These are phyloP conservation scores for Formica selysi DNA, from an alignment of 1,140 invertebrate genomes.

Conservation along the genomic window DNA sequence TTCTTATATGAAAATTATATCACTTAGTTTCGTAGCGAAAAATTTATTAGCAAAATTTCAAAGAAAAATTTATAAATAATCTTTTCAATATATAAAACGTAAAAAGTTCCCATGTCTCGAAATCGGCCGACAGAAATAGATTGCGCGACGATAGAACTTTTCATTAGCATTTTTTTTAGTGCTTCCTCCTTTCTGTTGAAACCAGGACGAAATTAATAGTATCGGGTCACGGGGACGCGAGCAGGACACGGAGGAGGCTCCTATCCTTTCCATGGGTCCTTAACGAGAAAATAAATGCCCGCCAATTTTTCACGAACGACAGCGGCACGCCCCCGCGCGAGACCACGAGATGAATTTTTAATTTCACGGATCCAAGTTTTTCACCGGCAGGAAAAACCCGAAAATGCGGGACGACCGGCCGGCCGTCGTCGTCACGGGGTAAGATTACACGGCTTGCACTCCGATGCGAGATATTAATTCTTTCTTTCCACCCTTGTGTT, in stretches of 20 bases:
- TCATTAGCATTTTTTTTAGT: constrained; percentile 57
- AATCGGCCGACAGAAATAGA: constrained; percentile 5
- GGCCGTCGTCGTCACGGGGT: constrained; percentile 57
- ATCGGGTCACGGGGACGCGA: constrained; percentile 69
- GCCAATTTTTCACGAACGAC: constrained; percentile 72
- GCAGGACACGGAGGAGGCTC: constrained; percentile 42
- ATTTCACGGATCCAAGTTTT: constrained; percentile 68
- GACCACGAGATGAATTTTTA: constrained; percentile 70
- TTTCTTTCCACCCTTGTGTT: constrained; percentile 60
- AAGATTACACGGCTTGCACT: constrained; percentile 62
- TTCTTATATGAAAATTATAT: background rate
- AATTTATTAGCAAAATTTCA: background rate
- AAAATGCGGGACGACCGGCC: constrained; percentile 30
- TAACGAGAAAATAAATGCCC: constrained; percentile 80
- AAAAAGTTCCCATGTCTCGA: background rate
- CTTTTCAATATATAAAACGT: background rate
- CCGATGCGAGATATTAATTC: constrained; percentile 70
- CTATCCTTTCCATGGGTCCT: constrained; percentile 48
- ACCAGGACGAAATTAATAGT: constrained; percentile 72
- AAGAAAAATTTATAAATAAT: background rate
- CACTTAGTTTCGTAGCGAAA: background rate
- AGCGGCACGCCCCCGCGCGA: constrained; percentile 59
- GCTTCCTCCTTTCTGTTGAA: background rate
- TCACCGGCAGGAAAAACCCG: constrained; percentile 63
- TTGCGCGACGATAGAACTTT: constrained; percentile 43